Base-by-base conservation (phyloP, 2,113 vertebrate genomes). In the Amphiprion ocellaris region DNA sequence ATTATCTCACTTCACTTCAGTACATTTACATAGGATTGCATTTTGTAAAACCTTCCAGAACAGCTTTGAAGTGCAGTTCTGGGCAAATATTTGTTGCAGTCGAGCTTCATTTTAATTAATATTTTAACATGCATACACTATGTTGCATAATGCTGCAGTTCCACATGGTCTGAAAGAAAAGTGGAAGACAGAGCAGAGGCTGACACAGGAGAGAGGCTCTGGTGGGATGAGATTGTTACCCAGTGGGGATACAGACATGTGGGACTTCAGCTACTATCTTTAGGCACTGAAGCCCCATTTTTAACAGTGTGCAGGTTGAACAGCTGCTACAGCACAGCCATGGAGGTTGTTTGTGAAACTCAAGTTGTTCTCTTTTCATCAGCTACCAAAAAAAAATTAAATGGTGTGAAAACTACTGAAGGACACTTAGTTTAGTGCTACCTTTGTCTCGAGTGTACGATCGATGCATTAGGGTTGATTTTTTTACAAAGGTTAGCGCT, bases 191-290 rank as follows among this genome's bases (percentile, higher is more conserved):
- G 46, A 81, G 60, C 26, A 24, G n/a, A 5, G 17, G 33, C 65
- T 21, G 77, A 74, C 58, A 62, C 58, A 70, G 61, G 70, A 83
- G 61, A 72, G 44, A 52, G 26, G 33, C 62, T 83, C 26, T 79
- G 59, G 69, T 47, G 60, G 68, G 65, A 76, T 58, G 69, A 26
- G 84, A 63, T 58, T 81, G 44, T 33, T 15, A 55, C 82, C 75
- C 75, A 10, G n/a, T 39, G 73, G 70, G 77, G 41, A 81, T 41
- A 52, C 46, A 3, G 30, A 77, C 23, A 0, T 50, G 5, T 52
- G 70, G 74, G 79, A 75, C 62, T 59, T 56, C 1, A 56, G 74
- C 26, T 58, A 5, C 77, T 90, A 83, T 88, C 66, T 83, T 81
- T 83, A 81, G 72, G 17, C 78, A 64, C 67, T 67, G 5, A 60